Conservation (phyloP, 1,140 invertebrate species). For the Idris sp. region DNA sequence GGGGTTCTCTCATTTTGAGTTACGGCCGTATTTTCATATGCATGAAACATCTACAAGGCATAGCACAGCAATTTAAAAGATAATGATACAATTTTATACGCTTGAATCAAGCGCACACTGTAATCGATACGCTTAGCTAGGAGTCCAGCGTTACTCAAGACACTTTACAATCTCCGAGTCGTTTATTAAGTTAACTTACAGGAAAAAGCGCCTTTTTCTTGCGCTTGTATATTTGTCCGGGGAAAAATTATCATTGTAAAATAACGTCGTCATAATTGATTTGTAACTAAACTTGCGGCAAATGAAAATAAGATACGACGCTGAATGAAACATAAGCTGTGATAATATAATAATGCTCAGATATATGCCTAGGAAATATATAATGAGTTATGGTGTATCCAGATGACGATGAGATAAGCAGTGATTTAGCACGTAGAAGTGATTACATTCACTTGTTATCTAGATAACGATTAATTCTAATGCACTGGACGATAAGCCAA, state of each 20-base stretch:
- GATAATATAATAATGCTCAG: conserved; percentile 16
- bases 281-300: too few species aligned
- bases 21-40: conserved; percentile 53
- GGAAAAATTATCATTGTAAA: too few species aligned
- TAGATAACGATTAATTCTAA: conserved; percentile 35
- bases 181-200: conserved; percentile 47
- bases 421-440: conserved; percentile 25
- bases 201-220: conserved; percentile 22
- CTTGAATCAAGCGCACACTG: conserved; percentile 39
- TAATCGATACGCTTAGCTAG: conserved; percentile 47
- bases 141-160: conserved; percentile 50
- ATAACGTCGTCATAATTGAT: too few species aligned
- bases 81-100: conserved; percentile 61
- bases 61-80: conserved; percentile 53
- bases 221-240: too few species aligned
- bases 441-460: conserved; percentile 29
- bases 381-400: conserved; percentile 36
- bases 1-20: conserved; percentile 44
- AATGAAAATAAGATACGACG: conserved; percentile 11
- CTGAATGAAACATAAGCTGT: not conserved
- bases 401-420: conserved; percentile 29
- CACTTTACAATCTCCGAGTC: conserved; percentile 35
- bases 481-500: too few species aligned
- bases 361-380: conserved; percentile 13
- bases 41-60: conserved; percentile 42